Percentiles rank a stretch among this genome's conserved stretches.
Conservation (phyloP, 2,888 invertebrate species). For the Hydriomena furcata region DNA sequence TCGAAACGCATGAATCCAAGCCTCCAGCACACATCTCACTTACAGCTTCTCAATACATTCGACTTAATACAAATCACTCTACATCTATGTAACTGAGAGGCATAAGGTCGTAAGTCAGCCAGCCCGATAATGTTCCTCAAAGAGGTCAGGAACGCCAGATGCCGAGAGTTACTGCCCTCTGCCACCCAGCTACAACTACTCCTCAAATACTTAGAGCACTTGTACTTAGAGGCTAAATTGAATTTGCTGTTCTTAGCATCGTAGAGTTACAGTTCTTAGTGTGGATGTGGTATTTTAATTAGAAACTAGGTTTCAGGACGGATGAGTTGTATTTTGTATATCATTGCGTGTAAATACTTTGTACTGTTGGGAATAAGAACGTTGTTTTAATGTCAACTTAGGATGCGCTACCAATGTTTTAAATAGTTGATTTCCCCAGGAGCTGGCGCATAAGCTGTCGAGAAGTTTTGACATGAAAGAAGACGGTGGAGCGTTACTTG, state of each 20-base stretch:
- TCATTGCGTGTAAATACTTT: slow-evolving; percentile 38
- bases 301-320: slow-evolving; percentile 58
- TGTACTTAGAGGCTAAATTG: slow-evolving; percentile 77
- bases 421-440: slow-evolving; percentile 78
- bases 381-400: slow-evolving; percentile 8
- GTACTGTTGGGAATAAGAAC: slow-evolving; percentile 12
- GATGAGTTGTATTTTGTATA: slow-evolving; percentile 30
- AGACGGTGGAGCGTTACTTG: slow-evolving; percentile 88
- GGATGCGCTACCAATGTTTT: slow-evolving; percentile 19
- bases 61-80: slow-evolving; percentile 69
- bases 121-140: slow-evolving; percentile 29
- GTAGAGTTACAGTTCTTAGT: slow-evolving; percentile 72
- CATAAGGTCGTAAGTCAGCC: slow-evolving; percentile 63
- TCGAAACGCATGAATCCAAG: slow-evolving; percentile 81
- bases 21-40: slow-evolving; percentile 82
- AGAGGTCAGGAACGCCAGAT: slow-evolving; percentile 40
- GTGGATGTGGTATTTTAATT: slow-evolving; percentile 72
- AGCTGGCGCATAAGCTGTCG: slow-evolving; percentile 93
- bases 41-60: slow-evolving; percentile 81
- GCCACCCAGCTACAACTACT: slow-evolving; percentile 76
- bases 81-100: slow-evolving; percentile 78
- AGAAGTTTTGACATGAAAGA: slow-evolving; percentile 95
- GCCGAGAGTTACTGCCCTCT: slow-evolving; percentile 69
- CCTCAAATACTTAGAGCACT: slow-evolving; percentile 73
- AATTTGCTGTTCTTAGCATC: slow-evolving; percentile 74